Base-by-base conservation (phyloP, 2,888 invertebrate species). In the Vanessa cardui region DNA sequence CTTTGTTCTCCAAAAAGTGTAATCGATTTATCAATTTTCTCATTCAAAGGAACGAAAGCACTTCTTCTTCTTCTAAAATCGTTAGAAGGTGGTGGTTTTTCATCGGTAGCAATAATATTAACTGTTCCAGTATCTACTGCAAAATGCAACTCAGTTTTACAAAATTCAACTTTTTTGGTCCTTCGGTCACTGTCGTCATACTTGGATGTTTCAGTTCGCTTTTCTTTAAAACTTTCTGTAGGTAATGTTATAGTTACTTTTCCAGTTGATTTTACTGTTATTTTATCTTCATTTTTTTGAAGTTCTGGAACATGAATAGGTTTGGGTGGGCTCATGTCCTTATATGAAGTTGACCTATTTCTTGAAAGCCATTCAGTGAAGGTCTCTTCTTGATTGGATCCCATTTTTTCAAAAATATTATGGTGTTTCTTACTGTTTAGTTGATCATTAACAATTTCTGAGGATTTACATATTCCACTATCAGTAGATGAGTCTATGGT, bases 71-170 rank as follows among this genome's bases (percentile, higher is more conserved):
- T 93, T 72, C 97, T 93, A 81, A 96, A 97, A 82, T 96, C 96
- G 80, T 96, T 96, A 0, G 96, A 96, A 6, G 97, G 96, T 12
- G 97, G 97, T 56, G 97, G 97, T 83, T 97, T 97, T 72, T 96
- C 96, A 84, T 97, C 97, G 0, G 97, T 97, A 80, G 97, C 97
- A 45, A 97, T 97, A 68, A 97, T 97, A 80, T 97, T 97, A 0
- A 97, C 96, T 77, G 95, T 95, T 0, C 97, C 97, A 1, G 97
- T 96, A 81, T 97, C 97, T 18, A 96, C 96, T 0, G 97, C 96
- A 83, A 97, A 97, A 84, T 97, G 97, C 33, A 97, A 95, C 89
- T 97, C 97, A 0, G 97, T 97, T 89, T 97, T 97, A 81, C 97
- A 96, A 85, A 97, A 97, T 78, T 96, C 97, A 0, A 97, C 97